Conservation (phyloP, 1,140 invertebrate genomes). For the Trichonephila clavipes region DNA sequence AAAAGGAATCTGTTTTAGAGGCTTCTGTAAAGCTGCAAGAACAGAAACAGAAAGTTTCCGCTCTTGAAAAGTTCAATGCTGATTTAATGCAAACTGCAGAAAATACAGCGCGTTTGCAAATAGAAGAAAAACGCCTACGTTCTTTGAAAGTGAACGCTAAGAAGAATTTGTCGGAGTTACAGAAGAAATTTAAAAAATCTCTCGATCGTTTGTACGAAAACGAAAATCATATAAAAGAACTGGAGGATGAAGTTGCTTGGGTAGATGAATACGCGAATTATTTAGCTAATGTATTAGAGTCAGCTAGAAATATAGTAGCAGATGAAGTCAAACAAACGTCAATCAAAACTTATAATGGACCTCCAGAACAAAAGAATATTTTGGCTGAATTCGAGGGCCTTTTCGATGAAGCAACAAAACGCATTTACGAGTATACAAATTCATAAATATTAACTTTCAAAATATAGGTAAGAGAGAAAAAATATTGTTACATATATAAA, state of each 20-base stretch:
- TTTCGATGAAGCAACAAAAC: constrained; percentile 1
- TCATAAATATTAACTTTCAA: too few species aligned
- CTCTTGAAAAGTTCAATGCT: neutral
- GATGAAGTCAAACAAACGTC: neutral
- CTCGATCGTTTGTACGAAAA: neutral
- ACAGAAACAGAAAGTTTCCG: neutral
- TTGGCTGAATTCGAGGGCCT: neutral
- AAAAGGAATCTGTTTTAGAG: neutral
- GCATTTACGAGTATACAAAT: neutral
- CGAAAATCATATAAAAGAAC: neutral
- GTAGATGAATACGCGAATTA: neutral
- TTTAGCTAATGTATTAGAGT: neutral
- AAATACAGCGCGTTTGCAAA: neutral
- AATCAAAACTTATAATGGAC: neutral
- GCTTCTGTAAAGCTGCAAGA: neutral
- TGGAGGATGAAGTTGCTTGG: neutral
- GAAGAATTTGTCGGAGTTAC: neutral
- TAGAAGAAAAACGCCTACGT: neutral
- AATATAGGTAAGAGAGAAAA: too few species aligned
- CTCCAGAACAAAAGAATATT: neutral
- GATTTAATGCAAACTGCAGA: neutral
- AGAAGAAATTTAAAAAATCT: neutral
- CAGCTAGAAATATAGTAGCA: neutral
- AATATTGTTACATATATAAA: too few species aligned
- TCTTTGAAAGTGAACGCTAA: neutral